These are phyloP conservation scores for Nycticebus coucang DNA, from an alignment of 2,113 vertebrate genomes.

Conservation along the genomic window DNA sequence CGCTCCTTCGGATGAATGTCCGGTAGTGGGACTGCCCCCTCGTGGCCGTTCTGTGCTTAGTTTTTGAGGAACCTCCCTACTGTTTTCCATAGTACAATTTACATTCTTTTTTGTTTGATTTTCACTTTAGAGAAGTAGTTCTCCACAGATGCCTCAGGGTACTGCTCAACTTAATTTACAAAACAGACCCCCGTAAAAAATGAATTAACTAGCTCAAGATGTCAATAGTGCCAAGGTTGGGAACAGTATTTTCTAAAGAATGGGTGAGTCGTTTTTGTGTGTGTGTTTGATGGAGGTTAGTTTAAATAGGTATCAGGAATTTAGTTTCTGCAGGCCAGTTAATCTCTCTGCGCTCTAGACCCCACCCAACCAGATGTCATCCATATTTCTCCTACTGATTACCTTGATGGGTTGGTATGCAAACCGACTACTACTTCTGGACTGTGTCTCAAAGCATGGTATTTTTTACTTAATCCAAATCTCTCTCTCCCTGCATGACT, in stretches of 20 bases:
- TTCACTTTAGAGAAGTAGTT: constrained; percentile 12
- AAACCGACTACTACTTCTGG: neutral
- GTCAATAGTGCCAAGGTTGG: neutral
- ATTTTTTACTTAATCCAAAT: neutral
- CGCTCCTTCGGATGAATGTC: neutral
- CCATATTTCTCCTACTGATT: neutral
- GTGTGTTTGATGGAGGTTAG: neutral
- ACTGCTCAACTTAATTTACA: neutral
- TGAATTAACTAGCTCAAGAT: neutral
- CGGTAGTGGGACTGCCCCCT: neutral
- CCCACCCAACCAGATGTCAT: neutral
- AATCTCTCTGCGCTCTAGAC: neutral
- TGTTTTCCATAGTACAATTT: neutral
- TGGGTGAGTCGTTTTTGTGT: neutral
- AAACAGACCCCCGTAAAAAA: neutral
- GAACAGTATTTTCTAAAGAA: constrained; percentile 47
- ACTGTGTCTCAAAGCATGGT: neutral
- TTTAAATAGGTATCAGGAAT: neutral
- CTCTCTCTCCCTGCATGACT: neutral
- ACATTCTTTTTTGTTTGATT: constrained; percentile 19
- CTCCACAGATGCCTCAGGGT: neutral
- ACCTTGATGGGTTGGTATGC: neutral
- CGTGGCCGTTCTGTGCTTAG: neutral
- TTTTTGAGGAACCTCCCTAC: neutral
- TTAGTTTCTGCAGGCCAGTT: neutral